Evolutionary conservation across 2,797 vertebrate species (phyloP).

Genomic region (Clamator glandarius): DNA sequence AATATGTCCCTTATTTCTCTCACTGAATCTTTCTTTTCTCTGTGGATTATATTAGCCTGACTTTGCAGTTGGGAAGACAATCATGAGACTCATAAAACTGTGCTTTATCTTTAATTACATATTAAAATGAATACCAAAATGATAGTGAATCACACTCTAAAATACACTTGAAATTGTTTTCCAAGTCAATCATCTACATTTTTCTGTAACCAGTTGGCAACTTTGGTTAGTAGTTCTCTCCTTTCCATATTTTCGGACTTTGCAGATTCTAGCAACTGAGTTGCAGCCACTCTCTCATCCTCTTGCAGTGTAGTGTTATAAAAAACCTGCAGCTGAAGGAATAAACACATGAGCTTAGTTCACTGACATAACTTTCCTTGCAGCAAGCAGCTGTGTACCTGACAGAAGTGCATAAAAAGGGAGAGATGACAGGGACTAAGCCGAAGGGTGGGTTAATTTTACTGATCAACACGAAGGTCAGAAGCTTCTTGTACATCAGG

Average conservation of each 20-base stretch:
- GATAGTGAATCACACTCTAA: background rate
- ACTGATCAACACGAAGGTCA: background rate
- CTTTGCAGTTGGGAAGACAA: background rate
- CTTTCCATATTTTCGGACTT: slow-evolving; percentile 64
- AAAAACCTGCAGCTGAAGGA: slow-evolving; percentile 77
- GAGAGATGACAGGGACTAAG: background rate
- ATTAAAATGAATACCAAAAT: background rate
- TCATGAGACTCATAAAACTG: background rate
- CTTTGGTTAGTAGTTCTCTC: slow-evolving; percentile 29
- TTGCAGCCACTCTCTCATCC: slow-evolving; percentile 23
- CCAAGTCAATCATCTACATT: slow-evolving; percentile 56
- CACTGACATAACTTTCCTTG: background rate
- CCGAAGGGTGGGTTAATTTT: background rate
- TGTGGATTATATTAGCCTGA: background rate
- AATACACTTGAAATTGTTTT: background rate
- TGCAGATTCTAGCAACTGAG: slow-evolving; percentile 53
- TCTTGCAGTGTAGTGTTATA: slow-evolving; percentile 72
- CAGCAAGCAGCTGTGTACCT: background rate
- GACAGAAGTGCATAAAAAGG: background rate
- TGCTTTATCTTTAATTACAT: slow-evolving; percentile 22
- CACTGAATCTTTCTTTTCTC: background rate
- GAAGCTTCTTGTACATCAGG: background rate
- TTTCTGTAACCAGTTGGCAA: slow-evolving; percentile 73
- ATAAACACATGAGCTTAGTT: background rate
- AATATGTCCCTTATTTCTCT: background rate